Evolutionary conservation across 1,140 invertebrate species (phyloP).

Genomic region (Eupeodes corollae): DNA sequence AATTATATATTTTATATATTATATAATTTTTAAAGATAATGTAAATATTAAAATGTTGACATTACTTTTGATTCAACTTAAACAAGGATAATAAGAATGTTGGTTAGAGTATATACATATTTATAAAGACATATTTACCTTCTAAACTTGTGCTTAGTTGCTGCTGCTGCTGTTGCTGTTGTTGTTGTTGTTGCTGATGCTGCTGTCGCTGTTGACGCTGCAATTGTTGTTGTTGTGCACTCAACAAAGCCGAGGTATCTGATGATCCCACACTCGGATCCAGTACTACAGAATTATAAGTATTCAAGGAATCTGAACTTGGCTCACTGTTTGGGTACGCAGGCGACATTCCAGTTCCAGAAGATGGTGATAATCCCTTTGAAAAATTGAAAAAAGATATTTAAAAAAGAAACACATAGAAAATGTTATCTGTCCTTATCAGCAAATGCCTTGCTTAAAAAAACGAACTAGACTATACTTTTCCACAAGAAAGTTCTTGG

Average conservation of each 20-base stretch:
- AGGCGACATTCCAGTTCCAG: constrained; percentile 49
- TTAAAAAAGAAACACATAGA: not conserved
- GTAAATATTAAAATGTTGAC: too few relatives aligned
- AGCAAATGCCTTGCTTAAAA: too few relatives aligned
- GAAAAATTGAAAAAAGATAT: constrained; percentile 2
- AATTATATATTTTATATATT: too few relatives aligned
- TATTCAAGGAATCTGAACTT: constrained; percentile 43
- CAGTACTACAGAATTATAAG: constrained; percentile 31
- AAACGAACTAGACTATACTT: too few relatives aligned
- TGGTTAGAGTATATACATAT: too few relatives aligned
- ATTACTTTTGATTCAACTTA: too few relatives aligned
- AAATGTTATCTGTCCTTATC: too few relatives aligned
- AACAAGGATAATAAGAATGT: too few relatives aligned
- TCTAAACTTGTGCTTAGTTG: constrained; percentile 18
- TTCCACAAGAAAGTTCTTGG: too few relatives aligned
- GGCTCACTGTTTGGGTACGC: constrained; percentile 53
- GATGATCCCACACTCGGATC: constrained; percentile 12
- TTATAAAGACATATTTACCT: constrained; percentile 12
- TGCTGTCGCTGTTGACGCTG: constrained; percentile 29
- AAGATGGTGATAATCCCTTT: constrained; percentile 49
- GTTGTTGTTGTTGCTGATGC: constrained; percentile 26
- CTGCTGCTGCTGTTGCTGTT: constrained; percentile 14
- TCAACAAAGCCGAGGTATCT: constrained; percentile 11
- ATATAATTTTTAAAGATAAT: too few relatives aligned
- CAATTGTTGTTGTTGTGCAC: constrained; percentile 27